A percentile compares a stretch with the other conserved stretches of the same genome.
Evolutionary conservation across 2,113 vertebrate species (phyloP).

Genomic region (Xiphophorus hellerii): DNA sequence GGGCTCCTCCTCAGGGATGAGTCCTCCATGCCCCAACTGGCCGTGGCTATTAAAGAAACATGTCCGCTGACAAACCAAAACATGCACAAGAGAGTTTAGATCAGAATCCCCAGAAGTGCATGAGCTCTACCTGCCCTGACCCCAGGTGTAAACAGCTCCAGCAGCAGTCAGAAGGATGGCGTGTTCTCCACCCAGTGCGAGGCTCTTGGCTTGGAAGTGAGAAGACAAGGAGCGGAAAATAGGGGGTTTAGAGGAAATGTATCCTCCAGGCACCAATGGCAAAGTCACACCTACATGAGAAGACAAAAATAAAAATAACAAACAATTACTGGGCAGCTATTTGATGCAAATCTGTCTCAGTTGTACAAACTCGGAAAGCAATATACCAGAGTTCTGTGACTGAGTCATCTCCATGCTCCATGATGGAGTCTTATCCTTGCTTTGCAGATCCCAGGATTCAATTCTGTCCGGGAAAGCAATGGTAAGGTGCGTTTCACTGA

Average conservation of each 20-base stretch:
- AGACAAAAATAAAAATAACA: neutral
- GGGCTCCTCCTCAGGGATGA: conserved; percentile 83
- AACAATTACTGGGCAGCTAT: neutral
- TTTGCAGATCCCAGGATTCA: conserved; percentile 72
- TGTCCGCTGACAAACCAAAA: neutral
- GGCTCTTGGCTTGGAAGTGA: conserved; percentile 73
- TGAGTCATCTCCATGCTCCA: conserved; percentile 65
- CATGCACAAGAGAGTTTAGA: neutral
- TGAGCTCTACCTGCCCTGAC: conserved; percentile 83
- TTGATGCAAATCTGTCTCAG: neutral
- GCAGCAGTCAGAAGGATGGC: conserved; percentile 77
- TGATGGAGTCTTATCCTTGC: conserved; percentile 63
- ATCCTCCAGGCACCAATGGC: conserved; percentile 86
- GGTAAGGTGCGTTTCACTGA: conserved; percentile 79
- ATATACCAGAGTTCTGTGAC: conserved; percentile 53
- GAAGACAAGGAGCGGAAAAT: conserved; percentile 78
- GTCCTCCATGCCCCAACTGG: conserved; percentile 89
- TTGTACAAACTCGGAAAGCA: neutral
- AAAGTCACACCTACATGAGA: conserved; percentile 62
- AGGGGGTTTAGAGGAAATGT: conserved; percentile 77
- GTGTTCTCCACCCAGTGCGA: conserved; percentile 86
- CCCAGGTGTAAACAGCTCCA: conserved; percentile 87
- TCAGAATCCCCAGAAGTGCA: neutral
- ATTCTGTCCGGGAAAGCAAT: conserved; percentile 73
- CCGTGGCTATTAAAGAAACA: conserved; percentile 84